Evolutionary conservation across 92 coral and sea anemone genomes (phyloP), one percentile per base, ranked within the genome.

Genomic region (Paragorgia papillata): DNA sequence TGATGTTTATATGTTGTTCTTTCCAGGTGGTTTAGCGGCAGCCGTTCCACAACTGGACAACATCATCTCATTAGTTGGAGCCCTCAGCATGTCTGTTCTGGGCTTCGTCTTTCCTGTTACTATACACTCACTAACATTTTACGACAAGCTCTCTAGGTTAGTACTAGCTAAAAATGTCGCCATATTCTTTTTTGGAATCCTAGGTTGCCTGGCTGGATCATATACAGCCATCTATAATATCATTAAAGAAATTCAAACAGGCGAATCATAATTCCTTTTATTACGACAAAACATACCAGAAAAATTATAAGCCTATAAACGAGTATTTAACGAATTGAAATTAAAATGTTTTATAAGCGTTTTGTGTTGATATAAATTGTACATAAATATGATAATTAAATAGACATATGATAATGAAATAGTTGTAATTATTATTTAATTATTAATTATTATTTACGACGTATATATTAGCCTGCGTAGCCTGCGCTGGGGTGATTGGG

Each of bases 21-120:
- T 64, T 68, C 34, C 85, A 84, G 91, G 89, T 79, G 75, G 78
- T 21, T 33, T 95, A 75, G 99, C 99, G 1, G 80, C 92, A 51
- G 84, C 88, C 27, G 76, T 95, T 17, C 99, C 99, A 5, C 92
- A 91, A 49, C 85, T 95, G 66, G 92, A 88, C 61, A 83, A 95
- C 75, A 81, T 95, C 62, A 91, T 95, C 66, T 91, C 99, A 17
- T 61, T 95, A 71, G 90, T 95, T 66, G 99, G 99, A 18, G 87
- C 99, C 2, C 30, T 89, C 41, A 81, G 92, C 29, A 86, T 97
- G 74, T 75, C 95, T 15, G 76, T 91, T 21, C 61, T 95, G 67
- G 97, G 96, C 35, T 79, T 95, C 28, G 88, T 89, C 51, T 91
- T 95, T 69, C 99, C 99, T 20, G 84, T 91, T 5, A 32, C 84